Conservation (phyloP, 2,888 invertebrate species). For the Corbicula japonica region DNA sequence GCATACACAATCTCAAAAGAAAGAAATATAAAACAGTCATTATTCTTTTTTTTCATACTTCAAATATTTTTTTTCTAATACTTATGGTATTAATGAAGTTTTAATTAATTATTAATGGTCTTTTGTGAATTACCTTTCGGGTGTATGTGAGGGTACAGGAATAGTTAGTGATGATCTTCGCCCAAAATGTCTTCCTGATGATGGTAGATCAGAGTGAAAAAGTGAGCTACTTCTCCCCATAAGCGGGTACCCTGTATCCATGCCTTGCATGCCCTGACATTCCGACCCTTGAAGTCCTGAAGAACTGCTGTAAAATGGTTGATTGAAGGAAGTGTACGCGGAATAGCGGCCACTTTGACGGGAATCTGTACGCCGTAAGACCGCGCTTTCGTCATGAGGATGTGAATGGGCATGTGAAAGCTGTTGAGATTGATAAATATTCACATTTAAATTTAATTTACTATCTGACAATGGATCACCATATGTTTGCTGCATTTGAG, state of each 20-base stretch:
- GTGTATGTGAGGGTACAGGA: slow-evolving; percentile 76
- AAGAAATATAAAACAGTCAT: too few relatives aligned
- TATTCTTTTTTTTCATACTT: too few relatives aligned
- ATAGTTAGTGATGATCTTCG: slow-evolving; percentile 79
- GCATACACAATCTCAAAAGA: too few relatives aligned
- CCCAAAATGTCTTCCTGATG: slow-evolving; percentile 70
- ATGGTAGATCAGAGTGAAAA: slow-evolving; percentile 72
- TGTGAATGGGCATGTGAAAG: slow-evolving; percentile 64
- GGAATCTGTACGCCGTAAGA: slow-evolving; percentile 41
- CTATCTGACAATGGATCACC: slow-evolving; percentile 48
- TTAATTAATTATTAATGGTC: too few relatives aligned
- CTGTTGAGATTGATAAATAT: slow-evolving; percentile 58
- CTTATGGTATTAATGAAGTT: too few relatives aligned
- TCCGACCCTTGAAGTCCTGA: slow-evolving; percentile 52
- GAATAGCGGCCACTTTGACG: slow-evolving; percentile 36
- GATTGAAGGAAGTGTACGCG: slow-evolving; percentile 41
- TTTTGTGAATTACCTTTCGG: slow-evolving; percentile 82
- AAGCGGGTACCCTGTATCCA: slow-evolving; percentile 64
- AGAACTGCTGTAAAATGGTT: slow-evolving; percentile 52
- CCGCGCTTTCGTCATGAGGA: slow-evolving; percentile 32
- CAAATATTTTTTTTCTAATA: too few relatives aligned
- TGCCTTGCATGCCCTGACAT: slow-evolving; percentile 61
- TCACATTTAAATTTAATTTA: slow-evolving; percentile 51
- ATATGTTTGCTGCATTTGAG: slow-evolving; percentile 43
- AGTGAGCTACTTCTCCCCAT: slow-evolving; percentile 61